Evolutionary conservation across 2,113 vertebrate genomes (phyloP), one percentile per base, ranked within the genome.

Genomic region (Chlamydotis undulata): DNA sequence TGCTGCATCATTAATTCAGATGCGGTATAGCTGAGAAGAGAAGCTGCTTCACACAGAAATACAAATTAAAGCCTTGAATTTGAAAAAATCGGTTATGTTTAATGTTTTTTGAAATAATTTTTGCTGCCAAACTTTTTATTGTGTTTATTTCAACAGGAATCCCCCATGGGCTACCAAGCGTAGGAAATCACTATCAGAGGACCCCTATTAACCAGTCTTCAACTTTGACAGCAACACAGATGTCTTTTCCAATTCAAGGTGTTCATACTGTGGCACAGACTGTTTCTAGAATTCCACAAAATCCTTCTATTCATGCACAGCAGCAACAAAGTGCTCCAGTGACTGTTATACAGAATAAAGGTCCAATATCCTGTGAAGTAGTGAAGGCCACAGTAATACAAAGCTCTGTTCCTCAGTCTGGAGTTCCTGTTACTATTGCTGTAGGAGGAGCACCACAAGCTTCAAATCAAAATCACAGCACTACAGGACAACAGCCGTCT

Each of bases 201-300:
- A 97, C 97, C 61, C 91, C 98, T 94, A 96, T 97, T 95, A 98
- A 98, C 97, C 98, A 98, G 64, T 98, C 98, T 98, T 96, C 98
- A 96, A 95, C 95, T 98, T 97, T 98, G 94, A 97, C 98, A 90
- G 94, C 98, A 97, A 98, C 99, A 96, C 98, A 98, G 94, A 97
- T 98, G 98, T 98, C 98, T 98, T 99, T 98, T 96, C 98, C 98
- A 91, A 96, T 98, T 95, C 99, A 99, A 97, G 99, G 99, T 90
- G 96, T 98, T 94, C 98, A 98, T 86, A 98, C 98, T 79, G 94
- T 98, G 94, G 98, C 97, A 97, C 98, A 98, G 95, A 98, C 98
- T 96, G 97, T 99, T 98, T 98, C 98, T 87, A 97, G 98, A 97
- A 97, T 98, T 97, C 98, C 98, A 92, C 65, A 98, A 92, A 98